Base-by-base conservation (phyloP, 2,888 invertebrate species). In the Eupithecia insigniata region DNA sequence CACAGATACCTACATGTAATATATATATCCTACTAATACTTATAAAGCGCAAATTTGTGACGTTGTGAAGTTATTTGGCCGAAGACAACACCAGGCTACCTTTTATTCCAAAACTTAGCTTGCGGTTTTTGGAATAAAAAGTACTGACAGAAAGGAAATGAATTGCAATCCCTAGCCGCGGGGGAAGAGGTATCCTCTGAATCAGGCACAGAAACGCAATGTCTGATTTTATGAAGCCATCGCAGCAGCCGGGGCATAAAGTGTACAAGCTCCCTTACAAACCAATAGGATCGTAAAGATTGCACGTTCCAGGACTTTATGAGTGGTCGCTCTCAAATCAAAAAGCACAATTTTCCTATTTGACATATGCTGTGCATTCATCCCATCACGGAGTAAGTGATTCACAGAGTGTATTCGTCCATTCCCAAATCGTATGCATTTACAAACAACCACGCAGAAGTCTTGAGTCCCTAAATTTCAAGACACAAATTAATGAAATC, bases 291-390 rank as follows among this genome's bases (percentile, higher is more conserved):
- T 60, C 60, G 60, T 60, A 60, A 60, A 60, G 60, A 60, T 18
- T 60, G 28, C 60, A 60, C 30, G 60, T 30, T 30, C 30, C 30
- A 30, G 60, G 30, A 60, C 60, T 60, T 60, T 60, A 60, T 60
- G 30, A 18, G 60, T 60, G 60, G 60, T 30, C 18, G 60, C 22
- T 58, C 16, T 16, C 30, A 60, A 60, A 60, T 60, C 60, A 60
- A 60, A 60, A 30, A 30, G 60, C 30, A 28, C 60, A 43, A 43
- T 43, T 39, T 61, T 58, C 67, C 62, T 26, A 30, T 70, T 73
- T 76, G 74, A 78, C 76, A 79, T 81, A 81, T 80, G 72, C 81
- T 83, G 76, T 79, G 81, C 77, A 79, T 79, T 81, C 77, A 72
- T 77, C 77, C 80, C 83, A 86, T 85, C 79, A 80, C 80, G 79